Evolutionary conservation across 2,888 invertebrate genomes (phyloP).

Genomic region (Spisula solida): DNA sequence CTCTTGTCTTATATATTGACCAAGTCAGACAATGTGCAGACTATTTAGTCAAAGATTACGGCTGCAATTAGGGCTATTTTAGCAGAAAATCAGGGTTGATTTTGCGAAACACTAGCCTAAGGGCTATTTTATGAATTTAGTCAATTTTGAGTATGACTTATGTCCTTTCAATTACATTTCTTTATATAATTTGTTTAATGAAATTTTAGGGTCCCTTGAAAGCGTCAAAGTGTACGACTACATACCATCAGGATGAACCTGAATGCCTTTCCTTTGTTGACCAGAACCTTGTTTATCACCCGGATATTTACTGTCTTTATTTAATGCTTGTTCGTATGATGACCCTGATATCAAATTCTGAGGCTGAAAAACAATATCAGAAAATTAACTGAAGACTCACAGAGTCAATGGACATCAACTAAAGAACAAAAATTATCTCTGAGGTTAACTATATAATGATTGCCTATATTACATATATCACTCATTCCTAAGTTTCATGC

Average conservation of each 20-base stretch:
- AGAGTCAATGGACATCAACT: not conserved
- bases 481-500: not conserved
- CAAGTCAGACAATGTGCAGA: no score
- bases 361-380: slow-evolving; percentile 70
- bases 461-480: not conserved
- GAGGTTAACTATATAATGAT: not conserved
- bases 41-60: no score
- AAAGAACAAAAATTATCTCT: no score
- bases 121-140: no score
- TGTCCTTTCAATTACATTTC: no score
- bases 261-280: slow-evolving; percentile 92
- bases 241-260: slow-evolving; percentile 96
- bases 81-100: no score
- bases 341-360: slow-evolving; percentile 77
- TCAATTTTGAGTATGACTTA: no score
- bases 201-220: no score
- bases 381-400: not conserved
- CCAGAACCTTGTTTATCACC: slow-evolving; percentile 81
- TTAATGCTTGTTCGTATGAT: slow-evolving; percentile 81
- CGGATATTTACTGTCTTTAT: slow-evolving; percentile 84
- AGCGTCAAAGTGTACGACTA: not conserved
- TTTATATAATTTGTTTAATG: no score
- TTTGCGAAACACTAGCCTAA: no score
- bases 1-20: no score
- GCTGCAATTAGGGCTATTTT: no score